Evolutionary conservation across 2,797 vertebrate genomes (phyloP).

Genomic region (Pseudochirops corinnae): DNA sequence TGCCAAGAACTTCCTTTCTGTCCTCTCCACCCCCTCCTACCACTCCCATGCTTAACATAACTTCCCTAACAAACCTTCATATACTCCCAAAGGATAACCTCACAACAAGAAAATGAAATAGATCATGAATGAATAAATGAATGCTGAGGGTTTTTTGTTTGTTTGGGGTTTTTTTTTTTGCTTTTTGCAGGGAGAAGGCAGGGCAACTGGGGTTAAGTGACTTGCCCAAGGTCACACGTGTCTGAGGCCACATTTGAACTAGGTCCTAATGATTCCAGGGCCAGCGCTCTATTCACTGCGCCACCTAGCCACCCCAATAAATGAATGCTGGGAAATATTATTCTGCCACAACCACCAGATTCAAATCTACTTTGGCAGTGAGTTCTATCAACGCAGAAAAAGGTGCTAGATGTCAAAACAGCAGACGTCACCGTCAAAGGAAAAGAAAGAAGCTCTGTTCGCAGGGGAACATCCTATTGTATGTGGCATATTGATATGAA

Average conservation of each 20-base stretch:
- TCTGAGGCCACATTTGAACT: no score
- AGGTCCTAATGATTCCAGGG: no score
- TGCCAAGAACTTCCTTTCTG: constrained; percentile 13
- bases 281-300: no score
- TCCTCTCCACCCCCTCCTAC: not conserved
- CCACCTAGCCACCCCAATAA: not conserved
- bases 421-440: not conserved
- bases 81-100: constrained; percentile 20
- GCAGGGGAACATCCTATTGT: not conserved
- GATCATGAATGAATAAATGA: not conserved
- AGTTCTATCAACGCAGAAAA: not conserved
- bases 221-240: no score
- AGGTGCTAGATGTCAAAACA: not conserved
- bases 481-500: not conserved
- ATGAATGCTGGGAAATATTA: not conserved
- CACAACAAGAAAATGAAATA: constrained; percentile 37
- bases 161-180: no score
- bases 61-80: constrained; percentile 16
- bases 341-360: not conserved
- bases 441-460: not conserved
- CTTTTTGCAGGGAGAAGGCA: no score
- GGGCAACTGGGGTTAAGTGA: no score
- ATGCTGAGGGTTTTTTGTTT: not conserved
- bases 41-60: constrained; percentile 29
- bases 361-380: constrained; percentile 4